A percentile compares a stretch with the other conserved stretches of the same genome.
Evolutionary conservation across 64 coral and sea anemone genomes (phyloP).

Genomic region (Pocillopora verrucosa): DNA sequence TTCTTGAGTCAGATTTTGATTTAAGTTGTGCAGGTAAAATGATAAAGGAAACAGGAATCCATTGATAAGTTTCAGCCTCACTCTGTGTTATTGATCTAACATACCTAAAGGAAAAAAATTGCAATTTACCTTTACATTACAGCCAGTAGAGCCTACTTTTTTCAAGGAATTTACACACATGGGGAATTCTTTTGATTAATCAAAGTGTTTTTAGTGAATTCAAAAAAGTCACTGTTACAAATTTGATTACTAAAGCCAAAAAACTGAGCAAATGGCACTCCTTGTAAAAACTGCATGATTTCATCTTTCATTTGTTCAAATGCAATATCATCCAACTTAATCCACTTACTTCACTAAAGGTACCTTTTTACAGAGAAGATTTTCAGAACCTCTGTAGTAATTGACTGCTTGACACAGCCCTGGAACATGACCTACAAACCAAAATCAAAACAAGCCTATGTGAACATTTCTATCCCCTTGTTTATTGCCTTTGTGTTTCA

Average conservation of each 20-base stretch:
- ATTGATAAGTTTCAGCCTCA: conserved; percentile 33
- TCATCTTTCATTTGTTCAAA: too few relatives aligned
- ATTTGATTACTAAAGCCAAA: too few relatives aligned
- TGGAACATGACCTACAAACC: conserved; percentile 46
- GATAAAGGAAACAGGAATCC: conserved; percentile 70
- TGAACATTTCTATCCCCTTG: too few relatives aligned
- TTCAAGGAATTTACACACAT: too few relatives aligned
- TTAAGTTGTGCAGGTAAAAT: conserved; percentile 45
- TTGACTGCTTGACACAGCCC: conserved; percentile 76
- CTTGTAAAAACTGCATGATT: too few relatives aligned
- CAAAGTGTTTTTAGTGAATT: too few relatives aligned
- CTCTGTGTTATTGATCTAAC: conserved; percentile 12
- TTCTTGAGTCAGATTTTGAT: conserved; percentile 26
- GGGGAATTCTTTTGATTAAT: too few relatives aligned
- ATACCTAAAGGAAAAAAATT: neutral
- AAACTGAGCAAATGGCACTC: too few relatives aligned
- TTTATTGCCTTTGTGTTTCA: too few relatives aligned
- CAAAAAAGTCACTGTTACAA: too few relatives aligned
- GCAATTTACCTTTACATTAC: neutral
- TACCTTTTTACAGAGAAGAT: conserved; percentile 75
- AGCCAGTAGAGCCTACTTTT: too few relatives aligned
- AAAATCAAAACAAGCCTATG: neutral
- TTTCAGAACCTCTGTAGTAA: conserved; percentile 77
- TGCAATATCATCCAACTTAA: too few relatives aligned
- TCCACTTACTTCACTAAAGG: conserved; percentile 68